These are phyloP conservation scores for Dicrurus megarhynchus DNA, from an alignment of 2,113 vertebrate species.

Conservation along the genomic window DNA sequence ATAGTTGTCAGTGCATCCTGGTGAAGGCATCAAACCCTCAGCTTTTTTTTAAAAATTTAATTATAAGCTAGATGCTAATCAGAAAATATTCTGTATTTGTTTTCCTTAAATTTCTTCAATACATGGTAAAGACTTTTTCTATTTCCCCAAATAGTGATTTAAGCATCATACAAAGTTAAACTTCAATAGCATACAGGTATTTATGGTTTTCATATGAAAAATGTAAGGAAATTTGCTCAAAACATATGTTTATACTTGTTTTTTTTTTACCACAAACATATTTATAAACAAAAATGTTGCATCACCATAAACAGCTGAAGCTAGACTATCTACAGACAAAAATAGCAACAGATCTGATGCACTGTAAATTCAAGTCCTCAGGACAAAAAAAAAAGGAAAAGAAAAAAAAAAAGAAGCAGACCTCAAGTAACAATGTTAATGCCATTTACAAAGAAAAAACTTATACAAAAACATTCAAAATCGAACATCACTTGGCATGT, in stretches of 20 bases:
- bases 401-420: slow-evolving; percentile 74
- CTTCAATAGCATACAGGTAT: slow-evolving; percentile 95
- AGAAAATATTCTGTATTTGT: slow-evolving; percentile 78
- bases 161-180: slow-evolving; percentile 94
- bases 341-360: slow-evolving; percentile 90
- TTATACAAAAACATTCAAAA: slow-evolving; percentile 78
- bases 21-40: slow-evolving; percentile 76
- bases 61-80: slow-evolving; percentile 83
- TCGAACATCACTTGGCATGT: slow-evolving; percentile 86
- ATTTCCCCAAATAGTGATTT: slow-evolving; percentile 88
- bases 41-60: slow-evolving; percentile 74
- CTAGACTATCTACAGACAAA: slow-evolving; percentile 97
- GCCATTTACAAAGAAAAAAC: slow-evolving; percentile 83
- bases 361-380: slow-evolving; percentile 91
- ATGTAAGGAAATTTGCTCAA: slow-evolving; percentile 89
- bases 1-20: slow-evolving; percentile 87
- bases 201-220: slow-evolving; percentile 87
- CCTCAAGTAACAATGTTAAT: slow-evolving; percentile 85
- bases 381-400: slow-evolving; percentile 79
- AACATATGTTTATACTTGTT: slow-evolving; percentile 90
- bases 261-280: slow-evolving; percentile 92
- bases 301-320: slow-evolving; percentile 92
- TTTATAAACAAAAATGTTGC: slow-evolving; percentile 85
- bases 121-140: slow-evolving; percentile 82
- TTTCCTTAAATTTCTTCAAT: slow-evolving; percentile 80